A percentile compares a stretch with the other conserved stretches of the same genome.
Evolutionary conservation across 2,113 vertebrate genomes (phyloP).

Genomic region (Syngnathoides biaculeatus): DNA sequence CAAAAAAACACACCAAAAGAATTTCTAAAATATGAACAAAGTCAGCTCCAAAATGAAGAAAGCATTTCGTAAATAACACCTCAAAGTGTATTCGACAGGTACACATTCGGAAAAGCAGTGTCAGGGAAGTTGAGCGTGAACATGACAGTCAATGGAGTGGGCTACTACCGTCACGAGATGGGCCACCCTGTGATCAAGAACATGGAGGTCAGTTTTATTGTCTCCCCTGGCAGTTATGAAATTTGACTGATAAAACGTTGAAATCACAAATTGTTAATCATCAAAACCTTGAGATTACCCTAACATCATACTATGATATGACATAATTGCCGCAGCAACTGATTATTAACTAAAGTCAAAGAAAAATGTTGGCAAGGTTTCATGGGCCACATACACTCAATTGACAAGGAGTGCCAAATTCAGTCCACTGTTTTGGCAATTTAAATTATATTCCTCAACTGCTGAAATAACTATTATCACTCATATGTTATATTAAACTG

Average conservation of each 20-base stretch:
- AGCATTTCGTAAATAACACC: neutral
- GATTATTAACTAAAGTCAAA: neutral
- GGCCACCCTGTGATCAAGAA: slow-evolving; percentile 85
- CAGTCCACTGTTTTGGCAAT: neutral
- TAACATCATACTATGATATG: neutral
- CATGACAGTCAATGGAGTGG: slow-evolving; percentile 90
- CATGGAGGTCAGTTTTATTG: slow-evolving; percentile 76
- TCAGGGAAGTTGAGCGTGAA: slow-evolving; percentile 82
- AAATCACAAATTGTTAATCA: neutral
- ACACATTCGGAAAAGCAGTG: slow-evolving; percentile 90
- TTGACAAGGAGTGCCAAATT: neutral
- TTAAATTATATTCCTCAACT: slow-evolving; percentile 2
- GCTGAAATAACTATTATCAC: neutral
- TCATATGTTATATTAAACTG: neutral
- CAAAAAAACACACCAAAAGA: neutral
- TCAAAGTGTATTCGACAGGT: slow-evolving; percentile 64
- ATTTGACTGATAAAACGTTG: neutral
- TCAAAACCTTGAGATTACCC: neutral
- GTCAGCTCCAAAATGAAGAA: too few relatives aligned
- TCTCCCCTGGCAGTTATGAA: neutral
- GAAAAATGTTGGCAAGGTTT: neutral
- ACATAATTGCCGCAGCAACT: neutral
- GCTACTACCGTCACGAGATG: slow-evolving; percentile 89
- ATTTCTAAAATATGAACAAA: neutral
- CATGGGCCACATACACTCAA: neutral